phyloP scores from a whole-genome alignment of 2,113 vertebrate genomes.

The Nothobranchius furzeri region DNA sequence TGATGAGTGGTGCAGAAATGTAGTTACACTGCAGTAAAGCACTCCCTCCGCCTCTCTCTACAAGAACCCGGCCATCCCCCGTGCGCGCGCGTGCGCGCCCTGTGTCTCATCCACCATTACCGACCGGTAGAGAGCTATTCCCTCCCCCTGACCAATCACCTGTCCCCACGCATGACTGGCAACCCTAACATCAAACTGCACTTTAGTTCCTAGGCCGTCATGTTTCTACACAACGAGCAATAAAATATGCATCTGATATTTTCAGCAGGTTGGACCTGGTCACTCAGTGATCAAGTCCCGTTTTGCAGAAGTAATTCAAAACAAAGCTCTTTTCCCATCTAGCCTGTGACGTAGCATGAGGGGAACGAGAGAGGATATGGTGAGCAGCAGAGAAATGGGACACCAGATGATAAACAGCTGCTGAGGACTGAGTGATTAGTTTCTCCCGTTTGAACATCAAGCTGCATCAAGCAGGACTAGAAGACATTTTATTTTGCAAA shows the following conservation, averaged over 20 bases:
- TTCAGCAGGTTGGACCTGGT: no score
- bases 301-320: no score
- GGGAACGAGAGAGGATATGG: no score
- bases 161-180: conserved; percentile 19
- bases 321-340: no score
- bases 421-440: no score
- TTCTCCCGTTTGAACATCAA: no score
- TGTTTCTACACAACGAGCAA: conserved; percentile 9
- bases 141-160: conserved; percentile 39
- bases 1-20: conserved; percentile 76
- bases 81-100: background rate
- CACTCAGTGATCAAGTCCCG: no score
- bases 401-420: no score
- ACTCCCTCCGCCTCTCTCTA: conserved; percentile 57
- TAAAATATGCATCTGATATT: conserved; percentile 12
- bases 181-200: conserved; percentile 8
- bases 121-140: background rate
- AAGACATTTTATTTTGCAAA: no score
- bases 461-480: no score
- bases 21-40: conserved; percentile 81
- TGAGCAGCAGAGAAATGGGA: no score
- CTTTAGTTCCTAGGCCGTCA: background rate
- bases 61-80: background rate
- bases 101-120: conserved; percentile 6
- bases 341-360: no score